Percentiles rank a stretch among this genome's conserved stretches.
Conservation (phyloP, 2,797 vertebrate species). For the Sebastes diaconus region DNA sequence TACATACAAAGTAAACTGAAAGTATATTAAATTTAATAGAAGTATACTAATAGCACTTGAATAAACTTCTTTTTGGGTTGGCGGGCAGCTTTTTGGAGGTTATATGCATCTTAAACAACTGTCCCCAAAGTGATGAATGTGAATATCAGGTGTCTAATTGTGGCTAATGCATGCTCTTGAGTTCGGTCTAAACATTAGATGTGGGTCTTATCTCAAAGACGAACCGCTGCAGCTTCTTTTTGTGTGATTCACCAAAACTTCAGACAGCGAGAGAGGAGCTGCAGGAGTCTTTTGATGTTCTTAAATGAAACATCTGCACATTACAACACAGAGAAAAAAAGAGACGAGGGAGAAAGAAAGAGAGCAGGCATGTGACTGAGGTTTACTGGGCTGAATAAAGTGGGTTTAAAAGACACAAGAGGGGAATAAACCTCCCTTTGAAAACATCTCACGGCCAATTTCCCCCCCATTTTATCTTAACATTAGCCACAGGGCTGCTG, state of each 20-base stretch:
- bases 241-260: conserved; percentile 9
- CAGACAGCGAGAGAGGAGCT: conserved; percentile 11
- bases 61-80: no score
- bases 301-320: conserved; percentile 64
- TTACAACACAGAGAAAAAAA: background rate
- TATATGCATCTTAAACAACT: background rate
- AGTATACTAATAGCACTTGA: no score
- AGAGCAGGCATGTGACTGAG: conserved; percentile 45
- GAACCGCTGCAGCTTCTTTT: conserved; percentile 3
- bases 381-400: conserved; percentile 53
- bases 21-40: no score
- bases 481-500: conserved; percentile 29
- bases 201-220: conserved; percentile 37
- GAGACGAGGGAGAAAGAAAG: background rate
- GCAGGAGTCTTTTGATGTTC: conserved; percentile 46
- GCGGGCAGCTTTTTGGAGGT: background rate
- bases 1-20: no score
- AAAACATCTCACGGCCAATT: conserved; percentile 59
- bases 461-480: conserved; percentile 36
- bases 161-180: conserved; percentile 13
- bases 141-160: conserved; percentile 3
- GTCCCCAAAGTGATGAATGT: background rate
- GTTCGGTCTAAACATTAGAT: conserved; percentile 30
- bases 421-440: conserved; percentile 51
- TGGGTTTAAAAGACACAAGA: conserved; percentile 44